Conservation (phyloP, 2,113 vertebrate genomes). For the Crocuta crocuta region DNA sequence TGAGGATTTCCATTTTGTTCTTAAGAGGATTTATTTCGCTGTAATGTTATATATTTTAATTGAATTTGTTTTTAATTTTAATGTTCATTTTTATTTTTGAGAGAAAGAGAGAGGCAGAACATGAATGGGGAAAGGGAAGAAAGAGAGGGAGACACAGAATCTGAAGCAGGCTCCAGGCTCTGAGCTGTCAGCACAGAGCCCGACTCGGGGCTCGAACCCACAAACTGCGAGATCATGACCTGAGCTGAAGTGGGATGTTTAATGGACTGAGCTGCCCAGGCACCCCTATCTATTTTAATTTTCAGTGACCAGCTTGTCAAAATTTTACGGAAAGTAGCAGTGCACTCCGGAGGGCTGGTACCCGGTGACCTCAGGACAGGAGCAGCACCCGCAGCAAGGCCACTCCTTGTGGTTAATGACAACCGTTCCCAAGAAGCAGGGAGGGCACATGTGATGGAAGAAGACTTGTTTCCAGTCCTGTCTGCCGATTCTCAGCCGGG, state of each 20-base stretch:
- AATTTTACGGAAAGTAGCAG: not conserved
- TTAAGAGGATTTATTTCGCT: not conserved
- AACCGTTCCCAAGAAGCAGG: accelerated
- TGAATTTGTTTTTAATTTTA: not conserved
- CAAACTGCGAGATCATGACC: too few relatives aligned
- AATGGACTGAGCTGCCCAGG: too few relatives aligned
- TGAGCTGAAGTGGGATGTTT: too few relatives aligned
- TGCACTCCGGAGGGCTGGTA: accelerated
- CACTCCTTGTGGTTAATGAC: accelerated
- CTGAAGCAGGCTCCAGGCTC: too few relatives aligned
- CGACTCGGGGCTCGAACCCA: too few relatives aligned
- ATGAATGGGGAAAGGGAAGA: too few relatives aligned
- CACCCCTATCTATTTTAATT: not conserved
- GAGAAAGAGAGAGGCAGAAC: too few relatives aligned
- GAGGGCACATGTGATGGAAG: not conserved
- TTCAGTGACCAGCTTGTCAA: not conserved
- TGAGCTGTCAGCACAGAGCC: too few relatives aligned
- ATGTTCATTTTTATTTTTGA: too few relatives aligned
- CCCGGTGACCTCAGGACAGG: accelerated
- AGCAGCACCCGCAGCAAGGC: accelerated
- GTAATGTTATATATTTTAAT: not conserved
- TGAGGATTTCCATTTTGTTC: not conserved
- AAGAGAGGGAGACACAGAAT: too few relatives aligned
- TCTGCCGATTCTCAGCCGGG: not conserved
- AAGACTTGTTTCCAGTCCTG: not conserved